Evolutionary conservation across 2,113 vertebrate species (phyloP).

Genomic region (Petrocephalus zakoni): DNA sequence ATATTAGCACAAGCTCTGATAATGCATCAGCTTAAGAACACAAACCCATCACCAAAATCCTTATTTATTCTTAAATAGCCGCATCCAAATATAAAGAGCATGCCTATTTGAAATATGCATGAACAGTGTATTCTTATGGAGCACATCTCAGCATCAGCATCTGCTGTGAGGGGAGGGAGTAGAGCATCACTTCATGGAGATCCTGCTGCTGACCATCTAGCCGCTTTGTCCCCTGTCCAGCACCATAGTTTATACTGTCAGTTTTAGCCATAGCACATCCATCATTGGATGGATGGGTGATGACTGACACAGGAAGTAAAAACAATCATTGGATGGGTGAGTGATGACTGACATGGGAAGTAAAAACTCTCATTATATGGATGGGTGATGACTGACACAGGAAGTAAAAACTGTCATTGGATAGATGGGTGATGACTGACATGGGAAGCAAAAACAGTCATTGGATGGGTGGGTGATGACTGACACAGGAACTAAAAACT

Average conservation of each 20-base stretch:
- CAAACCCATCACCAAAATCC: conserved; percentile 7
- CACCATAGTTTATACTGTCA: not conserved
- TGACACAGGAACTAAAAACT: not conserved
- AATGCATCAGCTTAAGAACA: conserved; percentile 20
- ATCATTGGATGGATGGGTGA: not conserved
- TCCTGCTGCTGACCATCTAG: not conserved
- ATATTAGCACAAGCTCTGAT: conserved; percentile 15
- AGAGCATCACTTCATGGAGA: not conserved
- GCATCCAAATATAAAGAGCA: not conserved
- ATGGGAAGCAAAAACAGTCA: not conserved
- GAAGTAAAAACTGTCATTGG: not conserved
- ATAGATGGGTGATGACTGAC: not conserved
- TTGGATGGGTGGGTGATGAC: not conserved
- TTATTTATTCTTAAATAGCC: conserved; percentile 19
- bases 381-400: not conserved
- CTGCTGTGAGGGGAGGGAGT: not conserved
- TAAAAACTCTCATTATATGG: not conserved
- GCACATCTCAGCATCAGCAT: not conserved
- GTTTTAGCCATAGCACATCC: not conserved
- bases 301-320: not conserved
- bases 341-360: not conserved
- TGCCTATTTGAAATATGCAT: not conserved
- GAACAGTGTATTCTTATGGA: not conserved
- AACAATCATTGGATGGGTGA: not conserved
- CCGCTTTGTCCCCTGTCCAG: not conserved